Conservation (phyloP, 2,888 invertebrate genomes). For the Papilio demoleus region DNA sequence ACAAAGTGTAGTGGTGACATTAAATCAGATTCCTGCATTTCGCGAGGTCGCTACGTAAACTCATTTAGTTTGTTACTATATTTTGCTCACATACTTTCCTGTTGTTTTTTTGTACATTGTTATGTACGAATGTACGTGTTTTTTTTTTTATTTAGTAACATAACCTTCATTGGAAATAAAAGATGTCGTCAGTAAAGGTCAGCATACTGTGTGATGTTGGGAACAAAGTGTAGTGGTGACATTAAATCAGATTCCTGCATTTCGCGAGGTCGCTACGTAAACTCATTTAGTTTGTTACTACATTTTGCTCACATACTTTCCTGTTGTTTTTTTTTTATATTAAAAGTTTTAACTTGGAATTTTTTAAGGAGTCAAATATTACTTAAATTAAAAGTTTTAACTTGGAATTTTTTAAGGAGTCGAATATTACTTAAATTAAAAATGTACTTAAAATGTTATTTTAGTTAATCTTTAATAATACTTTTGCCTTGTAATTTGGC, state of each 20-base stretch:
- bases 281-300: conserved; percentile 10
- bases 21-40: conserved; percentile 29
- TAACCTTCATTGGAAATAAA: not conserved
- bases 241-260: conserved; percentile 30
- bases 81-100: not conserved
- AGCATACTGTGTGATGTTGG: conserved; percentile 17
- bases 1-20: conserved; percentile 23
- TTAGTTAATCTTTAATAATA: no score
- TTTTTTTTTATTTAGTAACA: no score
- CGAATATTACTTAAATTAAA: no score
- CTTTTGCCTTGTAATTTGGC: no score
- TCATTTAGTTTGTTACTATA: conserved; percentile 12
- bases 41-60: conserved; percentile 8
- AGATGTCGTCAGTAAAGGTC: conserved; percentile 25
- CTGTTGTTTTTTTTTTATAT: not conserved
- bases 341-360: no score
- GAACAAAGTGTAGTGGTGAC: conserved; percentile 16
- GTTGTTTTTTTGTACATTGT: not conserved
- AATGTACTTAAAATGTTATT: no score
- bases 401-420: no score
- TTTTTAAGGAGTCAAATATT: no score
- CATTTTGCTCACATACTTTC: conserved; percentile 6
- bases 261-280: conserved; percentile 13
- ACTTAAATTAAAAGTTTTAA: no score
- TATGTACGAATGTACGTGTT: no score